Evolutionary conservation across 2,113 vertebrate genomes (phyloP).

Genomic region (Xenopus tropicalis): UCB_Xtro_10.0 CM004443.2:93716001-93716500

Average conservation of each 20-base stretch:
- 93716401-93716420: no score
- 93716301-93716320: no score
- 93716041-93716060: constrained; percentile 68
- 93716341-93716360: no score
- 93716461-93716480: no score
- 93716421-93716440: no score
- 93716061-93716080: constrained; percentile 58
- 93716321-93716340: no score
- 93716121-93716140: constrained; percentile 63
- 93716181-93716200: constrained; percentile 57
- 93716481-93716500: no score
- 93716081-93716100: constrained; percentile 46
- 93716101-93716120: constrained; percentile 53
- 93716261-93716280: constrained; percentile 43
- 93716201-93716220: constrained; percentile 44
- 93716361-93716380: no score
- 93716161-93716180: constrained; percentile 55
- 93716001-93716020: constrained; percentile 50
- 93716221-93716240: constrained; percentile 53
- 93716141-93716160: constrained; percentile 78
- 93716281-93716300: not conserved
- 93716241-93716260: constrained; percentile 46
- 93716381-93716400: no score
- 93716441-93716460: no score
- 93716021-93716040: constrained; percentile 59